Percentiles rank a stretch among this genome's conserved stretches.
phyloP scores from a whole-genome alignment of 2,797 vertebrate genomes.

The Erpetoichthys calabaricus region DNA sequence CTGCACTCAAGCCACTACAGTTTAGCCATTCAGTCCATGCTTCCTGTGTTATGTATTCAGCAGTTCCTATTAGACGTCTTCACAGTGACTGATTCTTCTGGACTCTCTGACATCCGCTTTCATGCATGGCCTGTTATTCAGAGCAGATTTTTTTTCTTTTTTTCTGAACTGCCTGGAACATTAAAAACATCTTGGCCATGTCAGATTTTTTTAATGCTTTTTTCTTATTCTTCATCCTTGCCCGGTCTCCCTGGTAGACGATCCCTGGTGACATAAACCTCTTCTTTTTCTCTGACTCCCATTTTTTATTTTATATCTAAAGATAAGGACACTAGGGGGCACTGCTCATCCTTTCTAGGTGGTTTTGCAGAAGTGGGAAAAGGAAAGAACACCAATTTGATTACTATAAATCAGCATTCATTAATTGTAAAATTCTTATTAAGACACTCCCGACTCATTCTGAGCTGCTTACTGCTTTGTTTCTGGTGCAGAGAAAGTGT shows the following conservation, averaged over 20 bases:
- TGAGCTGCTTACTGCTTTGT: slow-evolving; percentile 27
- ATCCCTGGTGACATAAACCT: slow-evolving; percentile 26
- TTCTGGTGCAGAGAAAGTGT: slow-evolving; percentile 25
- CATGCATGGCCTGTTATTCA: slow-evolving; percentile 53
- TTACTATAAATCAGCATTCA: slow-evolving; percentile 60
- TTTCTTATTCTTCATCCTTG: slow-evolving; percentile 5
- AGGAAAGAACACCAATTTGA: slow-evolving; percentile 37
- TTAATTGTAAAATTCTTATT: slow-evolving; percentile 39
- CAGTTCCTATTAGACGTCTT: slow-evolving; percentile 48
- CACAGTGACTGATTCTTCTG: slow-evolving; percentile 45
- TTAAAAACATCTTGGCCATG: slow-evolving; percentile 49
- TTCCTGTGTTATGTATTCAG: slow-evolving; percentile 42
- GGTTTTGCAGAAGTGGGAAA: slow-evolving; percentile 25
- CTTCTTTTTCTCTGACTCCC: slow-evolving; percentile 22
- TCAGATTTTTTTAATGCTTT: slow-evolving; percentile 39
- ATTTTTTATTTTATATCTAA: slow-evolving; percentile 41
- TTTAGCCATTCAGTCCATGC: slow-evolving; percentile 30
- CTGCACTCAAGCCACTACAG: slow-evolving; percentile 23
- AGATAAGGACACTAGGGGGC: slow-evolving; percentile 91
- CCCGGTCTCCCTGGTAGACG: slow-evolving; percentile 28
- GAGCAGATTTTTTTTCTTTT: slow-evolving; percentile 21
- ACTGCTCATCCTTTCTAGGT: slow-evolving; percentile 79
- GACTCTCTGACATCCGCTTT: slow-evolving; percentile 53
- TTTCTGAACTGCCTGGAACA: slow-evolving; percentile 32
- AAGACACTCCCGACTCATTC: slow-evolving; percentile 23